Base-by-base conservation (phyloP, 2,113 vertebrate species). In the Ramphastos sulfuratus region DNA sequence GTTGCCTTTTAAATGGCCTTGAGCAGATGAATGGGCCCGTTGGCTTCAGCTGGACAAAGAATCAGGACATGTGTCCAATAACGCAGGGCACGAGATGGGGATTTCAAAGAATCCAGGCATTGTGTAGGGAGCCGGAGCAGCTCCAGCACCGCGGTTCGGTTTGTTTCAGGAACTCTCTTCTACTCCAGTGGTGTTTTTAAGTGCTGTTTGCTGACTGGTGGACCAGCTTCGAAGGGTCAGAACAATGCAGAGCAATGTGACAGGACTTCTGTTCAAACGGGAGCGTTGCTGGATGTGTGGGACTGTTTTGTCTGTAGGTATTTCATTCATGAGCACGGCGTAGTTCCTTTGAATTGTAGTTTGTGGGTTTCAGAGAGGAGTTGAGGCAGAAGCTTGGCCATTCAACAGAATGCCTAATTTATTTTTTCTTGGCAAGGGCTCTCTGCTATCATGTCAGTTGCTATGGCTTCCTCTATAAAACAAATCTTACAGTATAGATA, bases 381-480 rank as follows among this genome's bases (percentile, higher is more conserved):
- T 21, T 65, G 78, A 82, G 72, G 46, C 91, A 95, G 88, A 54
- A 61, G 80, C 73, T 78, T 91, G 87, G 67, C 86, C 93, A 75
- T 95, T 95, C 87, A 91, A 70, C 56, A 85, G 63, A 96, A 59
- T 54, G 44, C 67, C 78, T 60, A 30, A 52, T 91, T 75, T 90
- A 82, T 71, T 89, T 94, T 16, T 31, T 9, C 77, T 84, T 90
- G 88, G 63, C 75, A 54, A 48, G 63, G 31, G 15, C 76, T 74
- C 87, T 93, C 52, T 94, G 91, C 90, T 85, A 55, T 94, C 82
- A 5, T 60, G 80, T 90, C 76, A 92, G 93, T 96, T 88, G 66
- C 87, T 92, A 61, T 92, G 93, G 82, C 72, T 97, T 87, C 69
- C 82, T 89, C 79, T 89, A 16, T 85, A 66, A 90, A 94, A 54